Conservation (phyloP, 2,888 invertebrate species). For the Andrena praecox region DNA sequence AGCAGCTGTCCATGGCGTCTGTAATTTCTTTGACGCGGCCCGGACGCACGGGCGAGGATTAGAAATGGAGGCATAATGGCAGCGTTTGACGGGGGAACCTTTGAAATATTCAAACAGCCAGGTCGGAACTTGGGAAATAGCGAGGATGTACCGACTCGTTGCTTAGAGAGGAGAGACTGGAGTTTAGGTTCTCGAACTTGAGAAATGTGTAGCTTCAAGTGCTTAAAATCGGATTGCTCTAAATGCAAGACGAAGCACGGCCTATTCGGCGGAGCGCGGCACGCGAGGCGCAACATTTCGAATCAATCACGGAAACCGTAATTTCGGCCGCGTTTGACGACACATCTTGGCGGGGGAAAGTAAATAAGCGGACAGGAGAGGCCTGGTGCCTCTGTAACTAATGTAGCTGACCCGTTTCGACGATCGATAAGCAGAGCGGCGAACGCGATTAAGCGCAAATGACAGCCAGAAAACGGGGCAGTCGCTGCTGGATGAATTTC, state of each 20-base stretch:
- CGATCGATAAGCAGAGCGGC: constrained; percentile 64
- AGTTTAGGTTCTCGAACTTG: too few species aligned
- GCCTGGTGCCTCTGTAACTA: constrained; percentile 54
- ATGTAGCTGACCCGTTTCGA: constrained; percentile 62
- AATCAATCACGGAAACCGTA: constrained; percentile 26
- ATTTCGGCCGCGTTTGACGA: constrained; percentile 25
- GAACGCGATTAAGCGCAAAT: constrained; percentile 69
- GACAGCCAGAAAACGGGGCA: constrained; percentile 57
- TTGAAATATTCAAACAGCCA: not conserved
- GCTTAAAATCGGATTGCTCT: not conserved
- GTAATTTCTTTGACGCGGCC: constrained; percentile 38
- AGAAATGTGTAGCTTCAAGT: too few species aligned
- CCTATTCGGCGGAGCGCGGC: not conserved
- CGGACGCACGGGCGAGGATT: constrained; percentile 11
- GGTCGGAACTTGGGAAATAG: too few species aligned
- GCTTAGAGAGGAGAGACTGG: too few species aligned
- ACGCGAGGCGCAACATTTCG: not conserved
- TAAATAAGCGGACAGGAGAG: constrained; percentile 38
- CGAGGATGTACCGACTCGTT: too few species aligned
- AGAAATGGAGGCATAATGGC: not conserved
- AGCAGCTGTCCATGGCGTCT: constrained; percentile 56
- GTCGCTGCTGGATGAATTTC: constrained; percentile 57
- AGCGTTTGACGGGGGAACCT: not conserved
- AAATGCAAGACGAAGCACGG: not conserved
- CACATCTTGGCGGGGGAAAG: constrained; percentile 26